Evolutionary conservation across 2,797 vertebrate species (phyloP), one percentile per base, ranked within the genome.

Genomic region (Enteromius fasciolatus): DNA sequence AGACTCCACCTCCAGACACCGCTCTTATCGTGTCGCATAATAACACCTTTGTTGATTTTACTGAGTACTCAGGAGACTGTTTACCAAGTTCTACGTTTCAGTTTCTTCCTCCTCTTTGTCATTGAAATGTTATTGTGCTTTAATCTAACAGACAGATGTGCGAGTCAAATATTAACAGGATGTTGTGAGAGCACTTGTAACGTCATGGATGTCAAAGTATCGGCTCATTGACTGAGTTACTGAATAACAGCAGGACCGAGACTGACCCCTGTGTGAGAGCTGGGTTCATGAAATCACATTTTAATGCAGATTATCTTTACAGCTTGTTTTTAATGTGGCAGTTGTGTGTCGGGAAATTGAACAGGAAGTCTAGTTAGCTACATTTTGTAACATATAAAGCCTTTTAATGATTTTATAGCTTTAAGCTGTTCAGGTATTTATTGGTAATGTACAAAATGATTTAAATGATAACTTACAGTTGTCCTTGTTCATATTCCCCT

Each of bases 91-190:
- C 2, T 7, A 18, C 11, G 12, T n/a, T 25, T 17, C 2, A 20
- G 23, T 67, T 82, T n/a, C 44, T 75, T 52, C 33, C 31, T 18
- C 54, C 7, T 59, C 0, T 64, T 67, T 41, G 3, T 54, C 12
- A 57, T 76, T 67, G 46, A 67, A 31, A 81, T 20, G 57, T 59
- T 17, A 74, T 48, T 73, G 68, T 33, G 20, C 54, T 80, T 63
- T 1, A 61, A 31, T 46, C 28, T 25, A 39, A 18, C 20, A 0
- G 41, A 63, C 44, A 25, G 12, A 64, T 11, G 20, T 1, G 7
- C 0, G 2, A 39, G 90, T 89, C 90, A 91, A 89, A 89, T 72
- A 90, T 94, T 92, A 86, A 90, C 89, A 70, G 72, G 10, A 76
- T 84, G 7, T 67, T 31, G 57, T 66, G 25, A 78, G 74, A 39